Conservation (phyloP, 2,113 vertebrate species). For the Paradoxurus hermaphroditus region DNA sequence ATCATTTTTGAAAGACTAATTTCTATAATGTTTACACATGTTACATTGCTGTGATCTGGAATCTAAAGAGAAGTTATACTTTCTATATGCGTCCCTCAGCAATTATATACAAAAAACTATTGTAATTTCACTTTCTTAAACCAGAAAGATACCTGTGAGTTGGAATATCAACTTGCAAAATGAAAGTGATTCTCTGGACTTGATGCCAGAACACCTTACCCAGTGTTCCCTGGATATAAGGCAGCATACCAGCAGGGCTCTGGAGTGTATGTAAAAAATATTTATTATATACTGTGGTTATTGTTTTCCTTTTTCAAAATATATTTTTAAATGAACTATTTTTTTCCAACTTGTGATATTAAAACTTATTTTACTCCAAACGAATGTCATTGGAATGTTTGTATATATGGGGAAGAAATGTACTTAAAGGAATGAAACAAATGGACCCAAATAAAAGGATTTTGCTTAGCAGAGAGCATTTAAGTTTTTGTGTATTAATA, state of each 20-base stretch:
- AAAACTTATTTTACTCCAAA: not conserved
- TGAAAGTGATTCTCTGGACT: not conserved
- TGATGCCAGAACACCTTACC: not conserved
- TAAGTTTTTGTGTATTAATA: not conserved
- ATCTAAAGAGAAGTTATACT: not conserved
- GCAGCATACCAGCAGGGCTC: not conserved
- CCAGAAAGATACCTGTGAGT: not conserved
- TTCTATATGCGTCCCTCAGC: not conserved
- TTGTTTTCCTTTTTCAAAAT: not conserved
- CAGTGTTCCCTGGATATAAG: not conserved
- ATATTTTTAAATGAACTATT: not conserved
- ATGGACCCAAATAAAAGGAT: not conserved
- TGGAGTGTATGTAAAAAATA: not conserved
- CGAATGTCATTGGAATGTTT: not conserved
- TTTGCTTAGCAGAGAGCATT: not conserved
- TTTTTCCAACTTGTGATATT: not conserved
- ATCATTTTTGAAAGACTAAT: not conserved
- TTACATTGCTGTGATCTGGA: not conserved
- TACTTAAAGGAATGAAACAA: not conserved
- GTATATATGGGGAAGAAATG: not conserved
- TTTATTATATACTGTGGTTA: not conserved
- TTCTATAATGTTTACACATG: not conserved
- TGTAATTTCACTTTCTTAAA: not conserved
- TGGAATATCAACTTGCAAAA: not conserved
- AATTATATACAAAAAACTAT: not conserved